A percentile compares a stretch with the other conserved stretches of the same genome.
Conservation (phyloP, 2,797 vertebrate species). For the Mycteria americana region DNA sequence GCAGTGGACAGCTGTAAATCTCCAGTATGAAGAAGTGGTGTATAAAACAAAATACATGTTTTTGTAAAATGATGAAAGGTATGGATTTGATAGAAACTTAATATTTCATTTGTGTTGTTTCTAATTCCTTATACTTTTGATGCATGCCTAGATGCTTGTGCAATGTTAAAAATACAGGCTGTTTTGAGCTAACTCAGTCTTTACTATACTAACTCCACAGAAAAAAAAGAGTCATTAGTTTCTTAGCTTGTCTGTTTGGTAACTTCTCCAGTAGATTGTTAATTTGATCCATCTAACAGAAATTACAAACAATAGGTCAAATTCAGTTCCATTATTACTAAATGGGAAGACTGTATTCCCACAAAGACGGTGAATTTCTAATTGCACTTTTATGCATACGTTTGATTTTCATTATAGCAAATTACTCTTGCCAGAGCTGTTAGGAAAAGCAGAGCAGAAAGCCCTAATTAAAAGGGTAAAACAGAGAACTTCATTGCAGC, state of each 20-base stretch:
- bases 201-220: neutral
- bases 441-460: neutral
- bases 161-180: neutral
- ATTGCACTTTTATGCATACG: neutral
- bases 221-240: neutral
- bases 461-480: neutral
- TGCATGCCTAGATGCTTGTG: neutral
- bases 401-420: conserved; percentile 23
- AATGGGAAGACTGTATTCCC: neutral
- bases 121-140: neutral
- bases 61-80: neutral
- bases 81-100: neutral
- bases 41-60: neutral
- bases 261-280: neutral
- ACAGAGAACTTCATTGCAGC: neutral
- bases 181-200: neutral
- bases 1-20: neutral
- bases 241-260: neutral
- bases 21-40: neutral
- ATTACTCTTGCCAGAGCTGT: neutral
- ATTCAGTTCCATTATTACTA: neutral
- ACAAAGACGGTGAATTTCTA: neutral
- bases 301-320: neutral
- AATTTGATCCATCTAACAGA: neutral
- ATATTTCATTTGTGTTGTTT: neutral